Evolutionary conservation across 2,797 vertebrate species (phyloP), one percentile per base, ranked within the genome.

Genomic region (Rostrhamus sociabilis): DNA sequence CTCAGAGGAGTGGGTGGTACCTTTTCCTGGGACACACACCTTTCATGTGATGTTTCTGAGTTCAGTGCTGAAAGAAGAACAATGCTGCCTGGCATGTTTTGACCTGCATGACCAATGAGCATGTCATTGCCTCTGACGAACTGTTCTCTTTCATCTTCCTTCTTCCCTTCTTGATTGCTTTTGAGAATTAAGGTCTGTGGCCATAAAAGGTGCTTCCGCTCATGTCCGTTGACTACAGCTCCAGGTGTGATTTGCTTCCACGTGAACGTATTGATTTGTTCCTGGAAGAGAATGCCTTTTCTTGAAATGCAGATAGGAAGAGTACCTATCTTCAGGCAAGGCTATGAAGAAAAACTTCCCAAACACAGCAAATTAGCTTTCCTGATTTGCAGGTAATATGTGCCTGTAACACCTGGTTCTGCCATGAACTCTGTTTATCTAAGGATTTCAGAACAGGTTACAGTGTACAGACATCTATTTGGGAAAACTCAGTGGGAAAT

Each of bases 31-130:
- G 67, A 74, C 53, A 69, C 47, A 43, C 63, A 80, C 84, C 92
- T 95, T 90, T 77, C 87, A 75, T 48, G 92, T 73, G 90, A 47
- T 87, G 15, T 75, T 93, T 79, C 86, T 79, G 84, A 76, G 29
- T 38, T 69, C 47, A 43, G 32, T 56, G 86, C 81, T 81, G 29
- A 86, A 84, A 78, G 69, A 78, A 56, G 82, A 85, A n/a, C 52
- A 74, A 48, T n/a, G 43, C 15, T 86, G 63, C 20, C 67, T 47
- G 64, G 38, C 86, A 0, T 93, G 96, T 92, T 91, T 56, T 5
- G 15, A 86, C 97, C 90, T 88, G 94, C 1, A 2, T 42, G 52
- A 12, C 9, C 72, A 64, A 78, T 68, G 56, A 94, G 56, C 32
- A 32, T 6, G 11, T 48, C 79, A 40, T 60, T 81, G 58, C 38